Percentiles rank a stretch among this genome's conserved stretches.
Conservation (phyloP, 2,888 invertebrate genomes). For the Rhimphoctona megacephalus region DNA sequence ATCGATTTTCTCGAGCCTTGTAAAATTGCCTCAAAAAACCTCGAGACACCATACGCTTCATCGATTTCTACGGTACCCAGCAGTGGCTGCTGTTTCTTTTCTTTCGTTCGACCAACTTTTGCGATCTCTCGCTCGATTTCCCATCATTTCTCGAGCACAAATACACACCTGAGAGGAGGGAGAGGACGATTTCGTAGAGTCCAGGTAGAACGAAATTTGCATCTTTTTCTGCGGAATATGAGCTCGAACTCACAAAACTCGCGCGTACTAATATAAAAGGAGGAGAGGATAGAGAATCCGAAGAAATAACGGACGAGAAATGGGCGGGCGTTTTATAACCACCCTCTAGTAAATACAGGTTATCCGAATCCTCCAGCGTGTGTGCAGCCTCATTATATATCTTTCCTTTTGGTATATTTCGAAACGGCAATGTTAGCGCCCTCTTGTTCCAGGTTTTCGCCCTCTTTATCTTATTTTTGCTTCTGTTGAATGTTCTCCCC, state of each 20-base stretch:
- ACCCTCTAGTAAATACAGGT: constrained; percentile 81
- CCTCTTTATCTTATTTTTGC: constrained; percentile 73
- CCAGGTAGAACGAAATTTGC: constrained; percentile 63
- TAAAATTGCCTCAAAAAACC: neutral
- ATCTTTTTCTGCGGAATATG: constrained; percentile 50
- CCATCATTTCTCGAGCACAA: constrained; percentile 43
- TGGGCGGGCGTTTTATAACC: constrained; percentile 62
- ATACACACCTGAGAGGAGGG: neutral
- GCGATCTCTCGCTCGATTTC: constrained; percentile 40
- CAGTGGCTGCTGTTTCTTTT: neutral
- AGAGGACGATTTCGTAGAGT: neutral
- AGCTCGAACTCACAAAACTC: constrained; percentile 46
- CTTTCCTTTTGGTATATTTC: constrained; percentile 47
- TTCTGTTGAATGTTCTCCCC: constrained; percentile 46
- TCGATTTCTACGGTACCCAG: neutral
- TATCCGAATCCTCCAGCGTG: constrained; percentile 75
- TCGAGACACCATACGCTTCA: neutral
- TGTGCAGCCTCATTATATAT: constrained; percentile 72
- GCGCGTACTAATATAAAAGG: constrained; percentile 51
- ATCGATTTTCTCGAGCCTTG: neutral
- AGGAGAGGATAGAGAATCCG: constrained; percentile 29
- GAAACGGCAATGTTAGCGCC: constrained; percentile 57
- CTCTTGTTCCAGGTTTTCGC: constrained; percentile 62
- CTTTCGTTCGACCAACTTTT: constrained; percentile 44
- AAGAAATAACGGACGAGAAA: constrained; percentile 40